Conservation (phyloP, 2,888 invertebrate genomes). For the Nineta flava region DNA sequence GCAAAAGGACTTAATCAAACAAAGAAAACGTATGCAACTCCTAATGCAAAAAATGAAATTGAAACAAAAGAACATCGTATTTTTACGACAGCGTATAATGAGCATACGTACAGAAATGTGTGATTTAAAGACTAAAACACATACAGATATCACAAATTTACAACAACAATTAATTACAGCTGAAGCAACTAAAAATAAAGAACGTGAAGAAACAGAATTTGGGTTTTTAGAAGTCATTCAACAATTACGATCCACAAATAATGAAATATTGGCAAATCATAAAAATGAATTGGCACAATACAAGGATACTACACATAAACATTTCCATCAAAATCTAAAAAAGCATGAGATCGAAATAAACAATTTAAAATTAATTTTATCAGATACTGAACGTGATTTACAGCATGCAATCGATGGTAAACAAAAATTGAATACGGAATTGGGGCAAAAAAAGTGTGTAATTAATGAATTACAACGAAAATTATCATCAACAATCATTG, state of each 20-base stretch:
- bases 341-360: conserved; percentile 36
- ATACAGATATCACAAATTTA: conserved; percentile 20
- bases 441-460: neutral
- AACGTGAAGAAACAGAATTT: conserved; percentile 11
- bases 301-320: neutral
- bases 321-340: conserved; percentile 24
- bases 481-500: conserved; percentile 13
- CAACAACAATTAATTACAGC: conserved; percentile 13
- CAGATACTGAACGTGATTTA: conserved; percentile 9
- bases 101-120: conserved; percentile 17
- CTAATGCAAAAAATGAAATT: conserved; percentile 9
- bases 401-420: conserved; percentile 12
- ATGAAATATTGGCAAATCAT: conserved; percentile 9
- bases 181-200: conserved; percentile 18
- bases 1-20: conserved; percentile 14
- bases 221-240: conserved; percentile 8
- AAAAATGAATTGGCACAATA: conserved; percentile 2
- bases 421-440: neutral
- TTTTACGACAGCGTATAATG: neutral
- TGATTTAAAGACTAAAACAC: conserved; percentile 21
- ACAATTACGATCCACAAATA: conserved; percentile 9
- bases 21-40: conserved; percentile 4
- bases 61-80: neutral
- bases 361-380: conserved; percentile 23
- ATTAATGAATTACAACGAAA: conserved; percentile 11